Evolutionary conservation across 2,888 invertebrate genomes (phyloP).

Genomic region (Argyresthia goedartella): DNA sequence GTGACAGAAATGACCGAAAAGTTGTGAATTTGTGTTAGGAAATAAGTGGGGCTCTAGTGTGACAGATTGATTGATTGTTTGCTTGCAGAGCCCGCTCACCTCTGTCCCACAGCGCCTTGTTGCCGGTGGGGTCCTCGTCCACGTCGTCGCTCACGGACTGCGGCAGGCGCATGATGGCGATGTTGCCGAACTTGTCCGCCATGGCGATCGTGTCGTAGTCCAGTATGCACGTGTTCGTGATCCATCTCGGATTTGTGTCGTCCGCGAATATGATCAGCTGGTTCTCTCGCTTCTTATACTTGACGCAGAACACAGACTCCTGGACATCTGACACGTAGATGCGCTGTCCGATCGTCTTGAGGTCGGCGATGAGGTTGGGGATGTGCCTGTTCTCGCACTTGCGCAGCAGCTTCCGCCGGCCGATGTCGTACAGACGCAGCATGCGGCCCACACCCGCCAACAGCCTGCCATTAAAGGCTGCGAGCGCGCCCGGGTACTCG

Average conservation of each 20-base stretch:
- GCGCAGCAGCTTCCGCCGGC: constrained; percentile 89
- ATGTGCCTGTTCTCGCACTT: constrained; percentile 99
- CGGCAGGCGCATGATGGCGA: constrained; percentile 91
- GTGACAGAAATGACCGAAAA: too few relatives aligned
- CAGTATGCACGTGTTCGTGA: constrained; percentile 90
- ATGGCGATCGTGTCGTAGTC: constrained; percentile 98
- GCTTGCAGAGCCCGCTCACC: too few relatives aligned
- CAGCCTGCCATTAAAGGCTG: constrained; percentile 91
- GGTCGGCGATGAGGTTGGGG: constrained; percentile 93
- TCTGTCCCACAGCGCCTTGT: constrained; percentile 96
- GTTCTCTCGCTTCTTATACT: constrained; percentile 96
- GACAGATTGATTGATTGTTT: too few relatives aligned
- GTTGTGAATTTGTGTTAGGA: too few relatives aligned
- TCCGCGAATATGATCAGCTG: constrained; percentile 98
- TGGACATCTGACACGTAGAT: constrained; percentile 96
- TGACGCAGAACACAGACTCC: constrained; percentile 96
- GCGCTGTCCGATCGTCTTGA: constrained; percentile 94
- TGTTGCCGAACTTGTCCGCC: constrained; percentile 98
- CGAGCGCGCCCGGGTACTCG: constrained; percentile 91
- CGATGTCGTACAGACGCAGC: constrained; percentile 94
- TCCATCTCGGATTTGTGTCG: constrained; percentile 96
- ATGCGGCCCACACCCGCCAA: constrained; percentile 94
- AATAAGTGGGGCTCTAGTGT: too few relatives aligned
- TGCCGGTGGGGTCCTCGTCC: constrained; percentile 99
- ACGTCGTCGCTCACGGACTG: constrained; percentile 96